Evolutionary conservation across 23 tunicate species (phyloP).

Genomic region (Diplosoma virens): DNA sequence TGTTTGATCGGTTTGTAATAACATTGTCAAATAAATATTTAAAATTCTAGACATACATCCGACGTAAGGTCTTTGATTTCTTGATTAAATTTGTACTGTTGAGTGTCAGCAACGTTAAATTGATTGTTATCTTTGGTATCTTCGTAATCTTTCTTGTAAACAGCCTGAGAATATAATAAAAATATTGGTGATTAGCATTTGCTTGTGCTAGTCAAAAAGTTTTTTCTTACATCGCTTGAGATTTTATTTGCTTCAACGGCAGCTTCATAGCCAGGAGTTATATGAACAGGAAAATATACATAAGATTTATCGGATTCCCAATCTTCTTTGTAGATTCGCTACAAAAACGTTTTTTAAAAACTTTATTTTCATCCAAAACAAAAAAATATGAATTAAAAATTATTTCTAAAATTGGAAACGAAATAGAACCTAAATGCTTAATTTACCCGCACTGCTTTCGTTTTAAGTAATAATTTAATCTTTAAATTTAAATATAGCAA

Average conservation of each 20-base stretch:
- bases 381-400: no score
- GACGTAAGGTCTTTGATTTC: slow-evolving; percentile 11
- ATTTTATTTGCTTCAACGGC: slow-evolving; percentile 52
- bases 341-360: no score
- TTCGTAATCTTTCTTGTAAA: slow-evolving; percentile 73
- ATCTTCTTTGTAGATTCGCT: slow-evolving; percentile 84
- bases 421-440: no score
- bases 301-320: slow-evolving; percentile 83
- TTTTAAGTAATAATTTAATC: no score
- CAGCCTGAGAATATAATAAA: slow-evolving; percentile 15
- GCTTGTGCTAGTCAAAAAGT: neutral
- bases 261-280: slow-evolving; percentile 94
- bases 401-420: no score
- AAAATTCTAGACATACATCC: slow-evolving; percentile 24
- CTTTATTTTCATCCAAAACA: no score
- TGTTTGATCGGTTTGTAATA: no score
- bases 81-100: slow-evolving; percentile 41
- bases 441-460: no score
- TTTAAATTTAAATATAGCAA: no score
- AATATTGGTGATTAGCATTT: neutral
- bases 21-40: no score
- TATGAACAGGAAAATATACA: slow-evolving; percentile 93
- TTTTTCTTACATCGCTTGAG: slow-evolving; percentile 67
- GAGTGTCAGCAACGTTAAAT: slow-evolving; percentile 83
- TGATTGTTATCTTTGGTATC: neutral